Base-by-base conservation (phyloP, 2,888 invertebrate genomes). In the Thalpophila matura region DNA sequence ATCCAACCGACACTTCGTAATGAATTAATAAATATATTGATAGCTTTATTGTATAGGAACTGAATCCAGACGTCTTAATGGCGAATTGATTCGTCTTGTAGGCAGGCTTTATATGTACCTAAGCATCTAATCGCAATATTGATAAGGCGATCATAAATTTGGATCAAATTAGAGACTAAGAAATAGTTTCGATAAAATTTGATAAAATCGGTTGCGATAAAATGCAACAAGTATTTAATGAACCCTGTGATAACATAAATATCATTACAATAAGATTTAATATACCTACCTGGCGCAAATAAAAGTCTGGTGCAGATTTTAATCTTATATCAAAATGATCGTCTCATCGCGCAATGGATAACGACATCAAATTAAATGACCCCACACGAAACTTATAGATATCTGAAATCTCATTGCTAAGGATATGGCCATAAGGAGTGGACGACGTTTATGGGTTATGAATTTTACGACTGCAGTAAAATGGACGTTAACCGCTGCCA, bases 401-500 rank as follows among this genome's bases (percentile, higher is more conserved):
- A 45, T 43, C 31, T 57, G n/a, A n/a, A n/a, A n/a, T n/a, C 29
- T 51, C 37, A 53, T 54, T 35, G 62, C 33, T 58, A 61, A 74
- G 61, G 73, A 66, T 59, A 71, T 54, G 67, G 42, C 65, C 65
- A 56, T 68, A 71, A 79, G 80, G 81, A 86, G 82, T 82, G 81
- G 81, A 78, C 80, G 68, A 49, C 66, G 73, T 83, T 84, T 86
- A 86, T 76, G 81, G 79, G 70, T 69, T 79, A 76, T 77, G 56
- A 69, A 66, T 69, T 84, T 87, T 87, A 88, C 74, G 79, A 68
- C 77, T 61, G 71, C 72, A 80, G 72, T 86, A 83, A 84, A 88
- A 83, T 79, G 57, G 77, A 75, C 83, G 78, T 85, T 80, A 84
- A 83, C 61, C 60, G 71, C 76, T 70, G 74, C 68, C 64, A 65